Base-by-base conservation (phyloP, 92 coral and sea anemone species). In the Parazoanthus darwini region DNA sequence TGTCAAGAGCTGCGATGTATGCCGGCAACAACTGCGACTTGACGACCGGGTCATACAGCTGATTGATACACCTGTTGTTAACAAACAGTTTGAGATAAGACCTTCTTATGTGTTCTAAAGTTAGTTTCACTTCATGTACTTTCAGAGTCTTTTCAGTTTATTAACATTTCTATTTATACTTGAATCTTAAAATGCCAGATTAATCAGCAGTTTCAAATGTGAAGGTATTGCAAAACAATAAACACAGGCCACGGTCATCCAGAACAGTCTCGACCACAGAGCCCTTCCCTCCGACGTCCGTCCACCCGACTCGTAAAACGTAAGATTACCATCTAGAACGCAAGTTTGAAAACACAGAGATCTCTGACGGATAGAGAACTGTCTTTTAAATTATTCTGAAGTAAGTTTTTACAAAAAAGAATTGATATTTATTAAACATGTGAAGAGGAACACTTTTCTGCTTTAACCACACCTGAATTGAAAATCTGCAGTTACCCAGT, bases 1-100 rank as follows among this genome's bases (percentile, higher is more conserved):
- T 95, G 56, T 86, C 94, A 10, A 97, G 91, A 0, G 94, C 92
- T 2, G 93, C 89, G 14, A 88, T 68, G 78, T 94, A 95, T 35
- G 85, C 92, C 70, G 97, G 93, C 48, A 59, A 65, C 89, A 97
- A 88, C 65, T 82, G 67, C 0, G 96, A 59, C 77, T 85, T 88
- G n/a, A 89, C 91, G 26, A 86, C 81, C 22, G 98, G 92, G 58
- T 92, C 93, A 89, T 96, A 92, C n/a, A 97, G 82, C 54, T 89
- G 88, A 89, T 94, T 97, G 4, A 95, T 38, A 67, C 94, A 95
- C 90, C 99, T 97, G 86, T 13, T 76, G 84, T 54, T 43, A 35
- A 54, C 26, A 35, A 59, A 26, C 79, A 85, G n/a, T 44, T n/a
- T 9, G 39, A 66, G 78, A 63, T 63, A 63, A 63, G 70, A 22